Evolutionary conservation across 2,888 invertebrate species (phyloP).

Genomic region (Zygothrica quintamaculata): DNA sequence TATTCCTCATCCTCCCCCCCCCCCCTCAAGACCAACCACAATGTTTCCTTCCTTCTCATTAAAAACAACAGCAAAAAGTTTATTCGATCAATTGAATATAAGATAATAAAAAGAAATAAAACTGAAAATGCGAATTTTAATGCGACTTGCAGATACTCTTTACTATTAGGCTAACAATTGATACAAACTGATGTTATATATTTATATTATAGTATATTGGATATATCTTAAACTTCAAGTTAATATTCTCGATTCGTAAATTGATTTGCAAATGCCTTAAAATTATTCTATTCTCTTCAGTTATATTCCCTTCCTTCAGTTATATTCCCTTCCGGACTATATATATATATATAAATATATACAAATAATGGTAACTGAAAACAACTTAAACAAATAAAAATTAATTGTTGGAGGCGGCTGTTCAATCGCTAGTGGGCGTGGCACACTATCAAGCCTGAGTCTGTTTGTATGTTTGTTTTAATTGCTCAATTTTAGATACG

Average conservation of each 20-base stretch:
- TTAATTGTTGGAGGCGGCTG: conserved; percentile 30
- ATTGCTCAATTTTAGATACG: conserved; percentile 37
- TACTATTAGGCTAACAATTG: no score
- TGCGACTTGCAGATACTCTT: neutral
- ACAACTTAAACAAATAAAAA: conserved; percentile 2
- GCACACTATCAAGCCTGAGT: conserved; percentile 19
- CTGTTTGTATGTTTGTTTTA: conserved; percentile 24
- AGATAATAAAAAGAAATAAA: conserved; percentile 19
- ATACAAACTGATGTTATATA: no score
- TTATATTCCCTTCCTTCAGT: no score
- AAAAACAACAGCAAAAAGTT: conserved; percentile 18
- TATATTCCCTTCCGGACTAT: no score
- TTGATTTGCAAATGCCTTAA: no score
- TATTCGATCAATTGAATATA: conserved; percentile 44
- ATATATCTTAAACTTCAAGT: no score
- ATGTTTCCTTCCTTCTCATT: conserved; percentile 9
- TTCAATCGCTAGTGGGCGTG: conserved; percentile 14
- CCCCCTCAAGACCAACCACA: no score
- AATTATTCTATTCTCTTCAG: no score
- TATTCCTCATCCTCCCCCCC: no score
- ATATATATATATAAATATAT: no score
- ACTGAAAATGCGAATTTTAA: conserved; percentile 15
- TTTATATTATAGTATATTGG: no score
- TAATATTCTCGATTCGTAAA: no score
- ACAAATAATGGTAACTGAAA: neutral